Base-by-base conservation (phyloP, 2,113 vertebrate genomes). In the Abramis brama region DNA sequence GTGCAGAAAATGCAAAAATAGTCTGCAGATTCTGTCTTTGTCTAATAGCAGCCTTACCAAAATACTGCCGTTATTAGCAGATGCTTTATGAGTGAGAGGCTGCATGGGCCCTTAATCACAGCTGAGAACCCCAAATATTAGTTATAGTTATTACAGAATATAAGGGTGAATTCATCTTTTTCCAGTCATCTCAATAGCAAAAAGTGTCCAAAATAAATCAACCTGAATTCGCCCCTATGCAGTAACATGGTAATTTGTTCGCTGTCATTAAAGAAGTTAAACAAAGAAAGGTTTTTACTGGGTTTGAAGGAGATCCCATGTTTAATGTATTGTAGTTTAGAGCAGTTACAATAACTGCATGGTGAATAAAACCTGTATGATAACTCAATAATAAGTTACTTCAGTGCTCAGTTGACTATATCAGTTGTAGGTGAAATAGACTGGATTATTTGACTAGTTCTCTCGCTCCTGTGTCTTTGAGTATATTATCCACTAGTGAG, bases 401-500 rank as follows among this genome's bases (percentile, higher is more conserved):
- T 62, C 1, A 62, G 62, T 30, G 62, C 62, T 66, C 64, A 33
- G 6, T 1, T 68, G 66, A 68, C 7, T 36, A 43, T 43, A 33
- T 33, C 33, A 4, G 30, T 30, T 43, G 39, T 43, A 43, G 39
- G 39, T 43, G 39, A 43, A 9, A 8, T 43, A 43, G 43, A 19
- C 8, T 12, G 50, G 15, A 10, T 71, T 84, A 5, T 11, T 30
- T 43, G 8, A 6, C 33, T 25, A 68, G 64, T 36, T 66, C 0
- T 66, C 27, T 33, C 8, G 50, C 45, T 70, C 27, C 47, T 82
- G 83, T 36, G 79, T 30, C 33, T 85, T 52, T 79, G 13, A 30
- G 17, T 19, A 12, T 23, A 8, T 82, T 10, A 8, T 82, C 71
- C 90, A 73, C 77, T 85, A 88, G 90, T 86, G 47, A 43, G 87